Base-by-base conservation (phyloP, 2,888 invertebrate genomes). In the Pterostichus niger region DNA sequence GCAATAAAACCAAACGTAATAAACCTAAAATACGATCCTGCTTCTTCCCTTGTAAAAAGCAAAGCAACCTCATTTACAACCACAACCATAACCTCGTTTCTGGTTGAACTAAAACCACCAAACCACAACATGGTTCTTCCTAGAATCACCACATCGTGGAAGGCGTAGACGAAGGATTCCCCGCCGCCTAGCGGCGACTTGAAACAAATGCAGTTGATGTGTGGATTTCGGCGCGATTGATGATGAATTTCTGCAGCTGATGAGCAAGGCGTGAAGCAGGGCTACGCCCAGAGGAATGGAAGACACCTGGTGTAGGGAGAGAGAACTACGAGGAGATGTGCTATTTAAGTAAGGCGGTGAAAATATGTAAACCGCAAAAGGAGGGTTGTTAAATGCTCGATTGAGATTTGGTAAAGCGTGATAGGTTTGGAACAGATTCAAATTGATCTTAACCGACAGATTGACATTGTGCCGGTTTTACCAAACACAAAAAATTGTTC, bases 301-400 rank as follows among this genome's bases (percentile, higher is more conserved):
- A 56, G 54, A 56, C 54, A 56, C 54, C 54, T 56, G 54, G 54
- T 56, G 54, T n/a, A 11, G n/a, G 13, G 13, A 56, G 9, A 9
- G 54, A 13, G 54, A 56, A 56, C 24, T 24, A 24, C 1, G 24
- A 24, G 54, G 54, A 56, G 13, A 17, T 17, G 15, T 17, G 54
- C 13, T 24, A 24, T 24, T 24, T 24, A 24, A 24, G 3, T 1
- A 3, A 24, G 24, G 24, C 24, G 24, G 24, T 24, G 24, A 3
- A 1, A 2, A 24, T 24, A 3, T 24, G 24, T 24, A 24, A 24
- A 24, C 24, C 3, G 24, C 24, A 2, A 24, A 5, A 13, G 54
- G 13, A 15, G 17, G 54, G 54, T 17, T 56, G 15, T 56, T 56
- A 56, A 17, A 56, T 56, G 54, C 54, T 56, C 54, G 54, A 56